Conservation (phyloP, 2,888 invertebrate genomes). For the Yponomeuta malinellus region DNA sequence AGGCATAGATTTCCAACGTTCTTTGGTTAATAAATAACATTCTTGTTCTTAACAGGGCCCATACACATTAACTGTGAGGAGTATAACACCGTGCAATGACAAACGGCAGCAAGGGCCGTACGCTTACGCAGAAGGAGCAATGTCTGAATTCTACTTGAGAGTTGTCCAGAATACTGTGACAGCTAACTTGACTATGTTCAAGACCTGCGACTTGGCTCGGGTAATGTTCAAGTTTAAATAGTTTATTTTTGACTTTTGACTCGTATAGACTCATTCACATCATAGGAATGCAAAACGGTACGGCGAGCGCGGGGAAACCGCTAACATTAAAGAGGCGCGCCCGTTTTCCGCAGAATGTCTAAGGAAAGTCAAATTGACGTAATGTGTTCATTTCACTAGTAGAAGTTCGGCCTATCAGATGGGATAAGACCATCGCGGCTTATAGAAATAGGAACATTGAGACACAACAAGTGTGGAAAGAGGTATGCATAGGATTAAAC, state of each 20-base stretch:
- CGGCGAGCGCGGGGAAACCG: too few species aligned
- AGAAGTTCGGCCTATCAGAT: too few species aligned
- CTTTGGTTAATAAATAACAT: background rate
- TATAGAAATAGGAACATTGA: too few species aligned
- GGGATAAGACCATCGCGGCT: too few species aligned
- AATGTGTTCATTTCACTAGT: too few species aligned
- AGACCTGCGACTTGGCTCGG: background rate
- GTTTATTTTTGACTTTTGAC: background rate
- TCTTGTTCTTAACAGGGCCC: background rate
- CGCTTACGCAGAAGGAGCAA: background rate
- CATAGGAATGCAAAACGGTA: too few species aligned
- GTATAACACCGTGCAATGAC: background rate
- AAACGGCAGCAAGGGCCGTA: background rate
- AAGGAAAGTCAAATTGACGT: too few species aligned
- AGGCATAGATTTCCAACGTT: background rate
- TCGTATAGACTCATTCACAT: too few species aligned
- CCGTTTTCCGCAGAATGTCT: too few species aligned
- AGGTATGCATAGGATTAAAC: too few species aligned
- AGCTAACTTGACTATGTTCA: background rate
- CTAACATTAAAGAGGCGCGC: too few species aligned
- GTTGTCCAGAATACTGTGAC: background rate
- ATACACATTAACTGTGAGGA: background rate
- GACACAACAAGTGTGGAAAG: too few species aligned
- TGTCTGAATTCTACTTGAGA: background rate
- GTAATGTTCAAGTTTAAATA: background rate